Evolutionary conservation across 92 coral and sea anemone genomes (phyloP).

Genomic region (Blastomussa wellsi): DNA sequence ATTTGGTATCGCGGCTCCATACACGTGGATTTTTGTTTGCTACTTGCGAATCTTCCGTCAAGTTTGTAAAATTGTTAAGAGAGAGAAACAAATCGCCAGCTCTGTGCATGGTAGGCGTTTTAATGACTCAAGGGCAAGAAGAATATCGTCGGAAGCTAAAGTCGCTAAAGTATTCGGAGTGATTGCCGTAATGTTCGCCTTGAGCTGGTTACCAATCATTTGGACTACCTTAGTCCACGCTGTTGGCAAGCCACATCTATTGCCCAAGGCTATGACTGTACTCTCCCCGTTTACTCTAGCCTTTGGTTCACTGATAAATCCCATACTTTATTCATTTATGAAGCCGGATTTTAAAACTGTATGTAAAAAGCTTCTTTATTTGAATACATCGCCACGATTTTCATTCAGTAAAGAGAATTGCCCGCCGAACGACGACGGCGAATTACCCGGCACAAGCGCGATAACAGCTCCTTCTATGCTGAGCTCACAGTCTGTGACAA

Average conservation of each 20-base stretch:
- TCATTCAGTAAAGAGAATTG: background rate
- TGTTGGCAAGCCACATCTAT: conserved; percentile 38
- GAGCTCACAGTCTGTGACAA: background rate
- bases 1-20: conserved; percentile 49
- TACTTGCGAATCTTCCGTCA: conserved; percentile 57
- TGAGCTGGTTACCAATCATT: conserved; percentile 75
- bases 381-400: conserved; percentile 7
- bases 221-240: conserved; percentile 51
- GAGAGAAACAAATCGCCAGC: conserved; percentile 51
- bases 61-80: conserved; percentile 54
- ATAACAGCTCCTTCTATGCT: conserved; percentile 22
- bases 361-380: conserved; percentile 11
- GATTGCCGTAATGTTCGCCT: conserved; percentile 52
- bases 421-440: background rate
- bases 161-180: conserved; percentile 66
- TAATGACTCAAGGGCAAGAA: conserved; percentile 22
- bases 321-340: conserved; percentile 68
- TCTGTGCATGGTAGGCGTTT: conserved; percentile 1
- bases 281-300: conserved; percentile 71
- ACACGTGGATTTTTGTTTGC: conserved; percentile 52
- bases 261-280: conserved; percentile 37
- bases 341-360: conserved; percentile 66
- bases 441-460: conserved; percentile 3
- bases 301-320: conserved; percentile 63
- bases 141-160: conserved; percentile 72